Evolutionary conservation across 2,888 invertebrate species (phyloP).

Genomic region (Drosophila lacicola): DNA sequence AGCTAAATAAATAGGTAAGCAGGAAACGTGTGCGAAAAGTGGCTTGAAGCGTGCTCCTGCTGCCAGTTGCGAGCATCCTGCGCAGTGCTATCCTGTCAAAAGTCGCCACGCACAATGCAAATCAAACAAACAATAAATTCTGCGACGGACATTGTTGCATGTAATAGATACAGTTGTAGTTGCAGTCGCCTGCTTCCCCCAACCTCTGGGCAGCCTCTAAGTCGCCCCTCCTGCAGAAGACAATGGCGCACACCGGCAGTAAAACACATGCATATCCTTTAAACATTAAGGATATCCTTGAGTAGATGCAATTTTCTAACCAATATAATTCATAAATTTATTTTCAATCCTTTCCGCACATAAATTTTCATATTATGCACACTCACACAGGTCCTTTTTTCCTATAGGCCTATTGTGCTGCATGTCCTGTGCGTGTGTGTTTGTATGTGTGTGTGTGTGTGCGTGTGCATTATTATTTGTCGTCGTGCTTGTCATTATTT

Average conservation of each 20-base stretch:
- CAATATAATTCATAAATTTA: constrained; percentile 84
- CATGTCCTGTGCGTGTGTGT: constrained; percentile 47
- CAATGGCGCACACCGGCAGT: constrained; percentile 55
- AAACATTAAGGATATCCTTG: constrained; percentile 81
- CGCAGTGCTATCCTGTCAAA: background rate
- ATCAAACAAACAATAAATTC: constrained; percentile 79
- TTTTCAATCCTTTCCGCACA: constrained; percentile 84
- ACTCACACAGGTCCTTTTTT: constrained; percentile 21
- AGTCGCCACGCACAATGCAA: constrained; percentile 60
- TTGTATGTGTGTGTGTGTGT: constrained; percentile 35
- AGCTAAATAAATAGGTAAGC: background rate
- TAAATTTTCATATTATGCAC: constrained; percentile 82
- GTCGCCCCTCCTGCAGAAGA: constrained; percentile 19
- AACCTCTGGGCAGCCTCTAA: background rate
- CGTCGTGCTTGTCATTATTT: constrained; percentile 83
- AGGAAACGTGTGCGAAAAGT: constrained; percentile 25
- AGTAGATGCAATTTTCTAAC: constrained; percentile 83
- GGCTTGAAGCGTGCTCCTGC: constrained; percentile 10
- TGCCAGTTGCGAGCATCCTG: constrained; percentile 6
- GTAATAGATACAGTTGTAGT: constrained; percentile 51
- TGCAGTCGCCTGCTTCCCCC: background rate
- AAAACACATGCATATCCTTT: constrained; percentile 74
- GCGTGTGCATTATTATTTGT: constrained; percentile 80
- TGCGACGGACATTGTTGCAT: constrained; percentile 69
- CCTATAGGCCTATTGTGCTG: constrained; percentile 60